Evolutionary conservation across 2,888 invertebrate genomes (phyloP).

Genomic region (Melanophora roralis): DNA sequence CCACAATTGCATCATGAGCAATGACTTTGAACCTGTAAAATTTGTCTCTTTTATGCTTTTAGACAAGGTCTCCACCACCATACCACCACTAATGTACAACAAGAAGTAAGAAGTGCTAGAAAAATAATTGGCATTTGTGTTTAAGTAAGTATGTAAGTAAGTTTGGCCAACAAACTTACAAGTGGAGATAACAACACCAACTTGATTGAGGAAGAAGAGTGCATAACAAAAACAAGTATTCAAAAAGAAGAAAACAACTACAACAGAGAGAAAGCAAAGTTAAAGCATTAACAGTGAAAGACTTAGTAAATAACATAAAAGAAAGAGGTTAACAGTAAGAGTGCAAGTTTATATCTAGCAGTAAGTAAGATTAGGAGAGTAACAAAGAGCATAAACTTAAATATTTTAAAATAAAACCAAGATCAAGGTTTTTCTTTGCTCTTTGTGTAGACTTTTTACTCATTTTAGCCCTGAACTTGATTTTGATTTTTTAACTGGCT

Average conservation of each 20-base stretch:
- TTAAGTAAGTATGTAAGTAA: background rate
- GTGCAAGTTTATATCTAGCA: too few species aligned
- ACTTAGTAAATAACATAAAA: background rate
- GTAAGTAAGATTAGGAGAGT: too few species aligned
- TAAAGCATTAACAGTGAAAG: background rate
- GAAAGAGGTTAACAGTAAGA: slow-evolving; percentile 15
- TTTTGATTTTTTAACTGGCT: slow-evolving; percentile 10
- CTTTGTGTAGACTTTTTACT: slow-evolving; percentile 46
- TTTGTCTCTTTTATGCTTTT: slow-evolving; percentile 78
- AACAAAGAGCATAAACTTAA: background rate
- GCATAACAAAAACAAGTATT: background rate
- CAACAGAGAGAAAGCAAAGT: slow-evolving; percentile 41
- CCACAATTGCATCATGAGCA: slow-evolving; percentile 78
- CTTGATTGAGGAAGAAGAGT: background rate
- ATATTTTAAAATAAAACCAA: background rate
- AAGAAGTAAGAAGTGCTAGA: slow-evolving; percentile 59
- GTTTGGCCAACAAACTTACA: background rate
- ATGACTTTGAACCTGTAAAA: slow-evolving; percentile 77
- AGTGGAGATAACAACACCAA: background rate
- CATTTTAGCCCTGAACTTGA: slow-evolving; percentile 58
- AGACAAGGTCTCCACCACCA: slow-evolving; percentile 70
- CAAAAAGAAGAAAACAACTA: background rate
- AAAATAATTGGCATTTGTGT: slow-evolving; percentile 50
- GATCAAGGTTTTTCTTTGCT: slow-evolving; percentile 40
- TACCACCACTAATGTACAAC: background rate